Base-by-base conservation (phyloP, 2,888 invertebrate genomes). In the Megaustenia siamemsis region DNA sequence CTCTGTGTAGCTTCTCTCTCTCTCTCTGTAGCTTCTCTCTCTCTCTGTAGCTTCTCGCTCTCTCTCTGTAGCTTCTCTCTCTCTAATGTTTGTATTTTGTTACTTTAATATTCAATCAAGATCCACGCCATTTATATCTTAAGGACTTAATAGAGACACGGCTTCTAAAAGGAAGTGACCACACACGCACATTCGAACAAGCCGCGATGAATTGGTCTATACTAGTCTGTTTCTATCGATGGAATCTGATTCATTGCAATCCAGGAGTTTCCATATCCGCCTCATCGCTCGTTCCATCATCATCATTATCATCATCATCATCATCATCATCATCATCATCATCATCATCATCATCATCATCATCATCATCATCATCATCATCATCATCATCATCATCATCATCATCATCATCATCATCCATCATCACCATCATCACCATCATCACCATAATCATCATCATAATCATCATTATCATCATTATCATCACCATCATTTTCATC, bases 301-400 rank as follows among this genome's bases (percentile, higher is more conserved):
- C 35, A n/a, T 68, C 68, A 53, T 53, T 63, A 24, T 73, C 73
- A 24, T 73, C 73, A 32, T 40, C 40, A n/a, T 73, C 73, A 32
- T 40, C 40, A 49, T 49, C 49, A 49, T 49, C 49, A 49, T 49
- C 49, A 49, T 49, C 49, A 49, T 49, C 49, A 49, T 49, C 49
- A 49, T 49, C 49, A 49, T 49, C 49, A 49, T 49, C 49, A 49
- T 49, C 49, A 15, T 49, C 66, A 40, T 40, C 68, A 38, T 79
- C 66, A 40, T 40, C 66, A 38, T 40, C 66, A 5, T 40, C 43
- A 4, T 79, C 79, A 40, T 43, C 45, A 38, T 79, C 66, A n/a
- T 66, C 68, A 38, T 79, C 66, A 40, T 53, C 53, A 53, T 53
- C 53, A 53, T 53, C 53, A 53, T 53, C 53, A 53, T 53, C 53